A percentile compares a stretch with the other conserved stretches of the same genome.
Evolutionary conservation across 2,888 invertebrate genomes (phyloP).

Genomic region (Thalpophila matura): DNA sequence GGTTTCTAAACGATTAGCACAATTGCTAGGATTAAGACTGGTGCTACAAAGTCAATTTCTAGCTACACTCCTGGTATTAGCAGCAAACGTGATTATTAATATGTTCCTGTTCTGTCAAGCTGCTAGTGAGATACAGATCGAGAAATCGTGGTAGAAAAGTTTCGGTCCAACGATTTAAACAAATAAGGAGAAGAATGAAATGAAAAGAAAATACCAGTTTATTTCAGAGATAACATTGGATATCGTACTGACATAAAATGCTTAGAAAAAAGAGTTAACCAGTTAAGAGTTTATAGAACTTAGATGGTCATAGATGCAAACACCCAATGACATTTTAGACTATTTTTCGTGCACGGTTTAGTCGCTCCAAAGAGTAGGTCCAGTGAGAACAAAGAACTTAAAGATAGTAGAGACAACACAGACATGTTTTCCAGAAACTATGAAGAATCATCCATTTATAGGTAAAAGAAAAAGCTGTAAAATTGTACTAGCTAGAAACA

Average conservation of each 20-base stretch:
- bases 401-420: no score
- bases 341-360: no score
- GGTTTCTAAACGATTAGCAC: constrained; percentile 76
- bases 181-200: constrained; percentile 7
- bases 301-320: no score
- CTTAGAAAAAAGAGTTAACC: no score
- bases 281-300: no score
- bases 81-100: constrained; percentile 30
- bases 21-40: constrained; percentile 65
- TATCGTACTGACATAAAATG: background rate
- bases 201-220: constrained; percentile 12
- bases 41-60: constrained; percentile 47
- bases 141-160: constrained; percentile 11
- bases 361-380: no score
- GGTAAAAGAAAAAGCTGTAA: background rate
- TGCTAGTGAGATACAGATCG: background rate
- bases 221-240: constrained; percentile 4
- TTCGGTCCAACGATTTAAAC: constrained; percentile 2
- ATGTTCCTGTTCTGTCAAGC: constrained; percentile 14
- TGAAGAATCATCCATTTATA: background rate
- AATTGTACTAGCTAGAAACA: background rate
- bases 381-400: no score
- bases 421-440: no score
- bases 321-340: no score
- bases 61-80: constrained; percentile 33